phyloP scores from a whole-genome alignment of 2,113 vertebrate genomes.

The Canis aureus region DNA sequence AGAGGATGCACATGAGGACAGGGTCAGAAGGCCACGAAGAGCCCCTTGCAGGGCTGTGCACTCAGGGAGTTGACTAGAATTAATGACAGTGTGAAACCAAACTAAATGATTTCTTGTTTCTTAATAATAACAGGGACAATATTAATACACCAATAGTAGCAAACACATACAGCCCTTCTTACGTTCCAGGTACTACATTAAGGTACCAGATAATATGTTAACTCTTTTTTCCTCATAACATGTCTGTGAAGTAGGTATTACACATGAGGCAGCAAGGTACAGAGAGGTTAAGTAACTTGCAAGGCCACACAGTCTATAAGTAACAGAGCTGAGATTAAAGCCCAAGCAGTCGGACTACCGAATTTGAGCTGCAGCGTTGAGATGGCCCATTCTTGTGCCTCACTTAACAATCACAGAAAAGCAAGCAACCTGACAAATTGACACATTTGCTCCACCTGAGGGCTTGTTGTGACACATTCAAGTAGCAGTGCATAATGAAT shows the following conservation, averaged over 20 bases:
- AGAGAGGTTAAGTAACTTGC: background rate
- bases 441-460: background rate
- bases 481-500: accelerated
- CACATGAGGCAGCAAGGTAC: background rate
- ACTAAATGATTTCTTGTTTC: background rate
- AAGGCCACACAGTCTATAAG: background rate
- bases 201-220: background rate
- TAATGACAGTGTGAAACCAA: background rate
- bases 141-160: background rate
- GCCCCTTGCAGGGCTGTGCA: slow-evolving; percentile 77
- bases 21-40: slow-evolving; percentile 76
- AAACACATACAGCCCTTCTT: accelerated
- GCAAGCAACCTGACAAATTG: background rate
- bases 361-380: background rate
- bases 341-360: background rate
- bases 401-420: accelerated
- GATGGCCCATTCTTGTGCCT: background rate
- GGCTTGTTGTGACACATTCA: too few species aligned
- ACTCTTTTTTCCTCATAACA: background rate
- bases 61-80: slow-evolving; percentile 63
- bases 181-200: background rate
- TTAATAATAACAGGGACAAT: background rate
- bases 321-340: background rate
- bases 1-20: slow-evolving; percentile 74
- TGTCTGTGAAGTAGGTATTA: background rate